These are phyloP conservation scores for Nycticryphes semicollaris DNA, from an alignment of 2,113 vertebrate species.

Conservation along the genomic window DNA sequence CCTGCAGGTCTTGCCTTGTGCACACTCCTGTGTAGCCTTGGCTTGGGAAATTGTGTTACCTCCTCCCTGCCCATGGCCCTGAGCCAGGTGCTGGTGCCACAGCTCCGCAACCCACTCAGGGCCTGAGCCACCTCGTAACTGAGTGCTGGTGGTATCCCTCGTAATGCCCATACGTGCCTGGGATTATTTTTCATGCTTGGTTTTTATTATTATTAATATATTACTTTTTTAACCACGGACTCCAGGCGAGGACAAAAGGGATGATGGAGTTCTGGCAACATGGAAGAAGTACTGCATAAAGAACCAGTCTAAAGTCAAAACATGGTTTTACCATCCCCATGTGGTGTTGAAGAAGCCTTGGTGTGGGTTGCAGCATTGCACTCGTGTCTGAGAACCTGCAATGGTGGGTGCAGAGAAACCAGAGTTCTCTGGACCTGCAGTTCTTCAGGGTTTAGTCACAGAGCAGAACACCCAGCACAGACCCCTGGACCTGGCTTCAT, in stretches of 20 bases:
- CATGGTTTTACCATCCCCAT: accelerated
- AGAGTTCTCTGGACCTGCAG: neutral
- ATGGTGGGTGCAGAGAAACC: neutral
- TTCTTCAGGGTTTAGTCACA: neutral
- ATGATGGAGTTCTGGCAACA: neutral
- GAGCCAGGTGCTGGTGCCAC: accelerated
- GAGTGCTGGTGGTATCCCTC: neutral
- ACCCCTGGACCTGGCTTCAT: neutral
- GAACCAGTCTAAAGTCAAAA: neutral
- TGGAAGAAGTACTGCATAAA: neutral
- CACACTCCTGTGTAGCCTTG: accelerated
- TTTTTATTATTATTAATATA: neutral
- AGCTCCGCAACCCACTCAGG: accelerated
- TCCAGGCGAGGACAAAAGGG: neutral
- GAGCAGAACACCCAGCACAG: neutral
- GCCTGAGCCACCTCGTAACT: neutral
- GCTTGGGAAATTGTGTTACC: accelerated
- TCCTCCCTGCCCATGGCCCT: accelerated
- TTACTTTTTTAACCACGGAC: accelerated
- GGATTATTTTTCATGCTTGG: neutral
- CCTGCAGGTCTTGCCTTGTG: neutral
- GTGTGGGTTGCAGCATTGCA: neutral
- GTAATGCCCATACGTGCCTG: accelerated
- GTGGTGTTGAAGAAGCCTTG: neutral
- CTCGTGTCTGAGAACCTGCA: neutral